Base-by-base conservation (phyloP, 2,113 vertebrate species). In the Ailuropoda melanoleuca region DNA sequence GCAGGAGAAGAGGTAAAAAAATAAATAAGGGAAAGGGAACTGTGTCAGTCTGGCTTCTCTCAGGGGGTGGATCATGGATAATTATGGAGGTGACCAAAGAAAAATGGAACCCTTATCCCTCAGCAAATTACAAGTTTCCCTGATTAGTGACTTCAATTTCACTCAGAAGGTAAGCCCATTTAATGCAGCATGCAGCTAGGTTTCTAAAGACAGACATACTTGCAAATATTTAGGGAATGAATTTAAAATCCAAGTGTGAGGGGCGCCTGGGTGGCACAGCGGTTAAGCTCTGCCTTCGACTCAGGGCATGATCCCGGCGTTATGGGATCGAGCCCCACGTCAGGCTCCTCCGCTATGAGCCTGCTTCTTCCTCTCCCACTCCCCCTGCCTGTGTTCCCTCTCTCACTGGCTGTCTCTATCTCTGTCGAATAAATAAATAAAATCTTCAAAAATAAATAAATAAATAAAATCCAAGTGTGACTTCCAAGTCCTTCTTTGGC, bases 81-180 rank as follows among this genome's bases (percentile, higher is more conserved):
- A 97, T 56, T 84, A 68, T 2, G 72, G n/a, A 93, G 6, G 26
- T 85, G 39, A 72, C 82, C 12, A 89, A 15, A 91, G 39, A 85
- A 88, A 60, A 85, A 93, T 60, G 11, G 66, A 77, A 68, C 39
- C 50, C 62, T 70, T 78, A 43, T 1, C 14, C 26, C 64, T 56
- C 56, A 85, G 77, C 62, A 95, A 88, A 92, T 95, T 46, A 89
- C 34, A 93, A 50, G 15, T 72, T 90, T 90, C 48, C 55, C 50
- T 92, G n/a, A 81, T 80, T 56, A 92, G 50, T 83, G 23, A 80
- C 77, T 97, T 96, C 48, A 74, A 0, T 96, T 97, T 93, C 75
- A 89, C 50, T 89, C 55, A 97, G 88, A 94, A 96, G 72, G 31
- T 34, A 95, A 62, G 34, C 48, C 66, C 72, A 74, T 95, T 94